Evolutionary conservation across 92 coral and sea anemone genomes (phyloP).

Genomic region (Scolanthus callimorphus): DNA sequence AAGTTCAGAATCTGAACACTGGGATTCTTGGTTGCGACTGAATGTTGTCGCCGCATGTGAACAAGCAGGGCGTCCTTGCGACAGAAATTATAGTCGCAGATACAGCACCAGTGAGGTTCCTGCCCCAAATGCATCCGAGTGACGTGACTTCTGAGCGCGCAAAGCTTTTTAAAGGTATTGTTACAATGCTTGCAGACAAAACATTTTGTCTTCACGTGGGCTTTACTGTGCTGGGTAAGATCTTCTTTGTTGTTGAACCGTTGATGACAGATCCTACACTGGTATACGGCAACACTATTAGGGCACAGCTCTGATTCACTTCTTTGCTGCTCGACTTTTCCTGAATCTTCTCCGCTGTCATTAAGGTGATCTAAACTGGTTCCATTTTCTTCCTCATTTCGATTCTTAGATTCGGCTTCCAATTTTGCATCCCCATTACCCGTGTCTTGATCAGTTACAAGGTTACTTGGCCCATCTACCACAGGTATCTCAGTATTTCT

Average conservation of each 20-base stretch:
- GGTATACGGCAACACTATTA: no score
- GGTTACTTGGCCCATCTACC: neutral
- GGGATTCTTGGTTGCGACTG: neutral
- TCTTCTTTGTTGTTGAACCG: neutral
- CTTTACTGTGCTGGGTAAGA: neutral
- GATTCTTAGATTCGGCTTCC: no score
- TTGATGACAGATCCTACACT: neutral
- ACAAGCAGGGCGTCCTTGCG: neutral
- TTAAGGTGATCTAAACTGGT: no score
- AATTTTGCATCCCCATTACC: neutral
- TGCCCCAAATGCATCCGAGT: neutral
- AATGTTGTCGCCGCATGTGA: neutral
- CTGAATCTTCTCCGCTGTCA: no score
- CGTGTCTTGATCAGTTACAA: neutral
- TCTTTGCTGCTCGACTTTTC: no score
- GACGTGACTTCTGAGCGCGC: neutral
- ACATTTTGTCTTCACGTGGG: neutral
- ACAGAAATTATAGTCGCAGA: neutral
- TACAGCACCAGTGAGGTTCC: neutral
- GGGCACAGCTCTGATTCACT: no score
- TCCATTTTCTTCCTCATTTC: no score
- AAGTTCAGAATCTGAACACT: neutral
- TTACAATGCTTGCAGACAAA: neutral
- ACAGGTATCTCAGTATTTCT: neutral
- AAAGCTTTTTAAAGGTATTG: no score